Evolutionary conservation across 2,113 vertebrate genomes (phyloP), one percentile per base, ranked within the genome.

Genomic region (Eptesicus fuscus): DNA sequence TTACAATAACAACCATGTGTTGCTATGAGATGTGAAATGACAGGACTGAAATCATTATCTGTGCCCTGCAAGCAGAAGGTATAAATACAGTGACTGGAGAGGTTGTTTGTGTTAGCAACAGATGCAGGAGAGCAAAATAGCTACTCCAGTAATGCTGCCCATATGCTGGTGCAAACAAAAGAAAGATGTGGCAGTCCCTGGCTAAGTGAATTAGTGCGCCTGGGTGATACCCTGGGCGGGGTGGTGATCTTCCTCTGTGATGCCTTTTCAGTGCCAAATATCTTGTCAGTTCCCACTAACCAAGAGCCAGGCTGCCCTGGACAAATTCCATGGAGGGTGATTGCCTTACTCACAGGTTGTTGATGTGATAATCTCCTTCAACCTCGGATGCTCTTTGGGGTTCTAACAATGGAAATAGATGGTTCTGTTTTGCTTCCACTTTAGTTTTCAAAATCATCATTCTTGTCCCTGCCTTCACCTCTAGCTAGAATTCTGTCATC

Each of bases 1-100:
- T 97, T 92, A 90, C 10, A 90, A 49, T 92, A 88, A 95, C 78
- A 94, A 40, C 44, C 69, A 13, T 76, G 86, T 71, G 86, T 96
- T 96, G 88, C 90, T 95, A 65, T n/a, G 88, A 89, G 71, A 80
- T 73, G 25, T 56, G 23, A 16, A 35, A 25, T 10, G 14, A 69
- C n/a, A 73, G 56, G 65, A 37, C 53, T 85, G 80, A 90, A 85
- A 90, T 74, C 53, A 40, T 95, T 78, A 85, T 94, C 30, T n/a
- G 82, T 76, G 74, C 18, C 71, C 73, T 87, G 5, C 71, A 42
- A 74, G 4, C 0, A 96, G 94, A 93, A 91, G 93, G 92, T 93
- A 95, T 61, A 9, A n/a, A 2, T 80, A 79, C 53, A 80, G 73
- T 74, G 51, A 40, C 65, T 51, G 37, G 88, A 77, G 69, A 80